Evolutionary conservation across 2,113 vertebrate species (phyloP).

Genomic region (Neodontobutis hainanensis): DNA sequence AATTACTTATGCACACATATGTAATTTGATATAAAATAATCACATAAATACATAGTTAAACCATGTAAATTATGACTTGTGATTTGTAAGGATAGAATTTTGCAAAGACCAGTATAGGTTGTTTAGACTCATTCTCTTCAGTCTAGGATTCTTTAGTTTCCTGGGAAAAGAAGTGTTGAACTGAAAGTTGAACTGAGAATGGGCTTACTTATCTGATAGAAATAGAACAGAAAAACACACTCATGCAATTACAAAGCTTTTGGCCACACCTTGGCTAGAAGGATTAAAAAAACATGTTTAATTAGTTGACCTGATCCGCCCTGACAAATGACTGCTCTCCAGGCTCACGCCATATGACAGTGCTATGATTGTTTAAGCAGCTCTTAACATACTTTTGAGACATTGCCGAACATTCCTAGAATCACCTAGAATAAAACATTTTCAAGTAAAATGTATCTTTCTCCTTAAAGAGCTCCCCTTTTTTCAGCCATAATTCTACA

Average conservation of each 20-base stretch:
- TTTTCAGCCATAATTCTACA: too few relatives aligned
- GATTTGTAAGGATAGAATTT: too few relatives aligned
- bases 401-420: neutral
- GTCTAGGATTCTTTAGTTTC: slow-evolving; percentile 1
- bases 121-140: slow-evolving; percentile 5
- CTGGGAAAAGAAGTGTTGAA: slow-evolving; percentile 39
- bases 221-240: slow-evolving; percentile 46
- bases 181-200: slow-evolving; percentile 46
- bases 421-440: neutral
- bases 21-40: neutral
- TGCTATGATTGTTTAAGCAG: neutral
- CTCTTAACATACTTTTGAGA: neutral
- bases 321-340: slow-evolving; percentile 18
- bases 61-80: too few relatives aligned
- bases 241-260: slow-evolving; percentile 27
- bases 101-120: too few relatives aligned
- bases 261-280: slow-evolving; percentile 45
- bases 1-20: slow-evolving; percentile 45
- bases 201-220: slow-evolving; percentile 58
- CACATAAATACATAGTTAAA: too few relatives aligned
- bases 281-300: slow-evolving; percentile 69
- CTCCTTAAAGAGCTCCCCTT: too few relatives aligned
- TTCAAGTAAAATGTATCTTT: neutral
- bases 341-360: neutral
- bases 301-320: slow-evolving; percentile 12